phyloP scores from a whole-genome alignment of 2,113 vertebrate species.

The Eulemur macaco region DNA sequence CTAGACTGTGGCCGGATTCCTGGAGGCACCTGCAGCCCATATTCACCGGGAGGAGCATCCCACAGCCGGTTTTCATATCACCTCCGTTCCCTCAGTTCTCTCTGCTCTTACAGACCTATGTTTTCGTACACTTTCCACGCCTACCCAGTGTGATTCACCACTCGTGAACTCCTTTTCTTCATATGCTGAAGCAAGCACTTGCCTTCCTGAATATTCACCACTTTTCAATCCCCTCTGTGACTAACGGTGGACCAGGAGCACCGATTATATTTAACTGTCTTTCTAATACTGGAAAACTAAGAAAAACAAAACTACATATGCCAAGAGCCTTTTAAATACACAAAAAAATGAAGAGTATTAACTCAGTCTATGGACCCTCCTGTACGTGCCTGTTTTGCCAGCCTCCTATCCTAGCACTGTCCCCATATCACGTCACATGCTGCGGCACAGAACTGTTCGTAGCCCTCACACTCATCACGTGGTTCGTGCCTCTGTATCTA shows the following conservation, averaged over 20 bases:
- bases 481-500: background rate
- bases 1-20: background rate
- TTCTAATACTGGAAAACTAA: background rate
- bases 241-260: background rate
- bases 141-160: background rate
- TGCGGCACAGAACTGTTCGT: background rate
- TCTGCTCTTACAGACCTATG: background rate
- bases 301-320: background rate
- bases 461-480: background rate
- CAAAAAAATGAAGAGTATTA: background rate
- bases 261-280: background rate
- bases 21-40: background rate
- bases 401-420: background rate
- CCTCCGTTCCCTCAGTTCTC: background rate
- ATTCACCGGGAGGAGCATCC: background rate
- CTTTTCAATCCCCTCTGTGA: background rate
- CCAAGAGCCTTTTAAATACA: background rate
- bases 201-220: background rate
- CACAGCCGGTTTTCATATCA: background rate
- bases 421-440: accelerated
- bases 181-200: background rate
- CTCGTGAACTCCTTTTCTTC: background rate
- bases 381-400: no score
- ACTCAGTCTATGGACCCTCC: background rate
- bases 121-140: background rate